Evolutionary conservation across 2,888 invertebrate species (phyloP).

Genomic region (Melitaea athalia): DNA sequence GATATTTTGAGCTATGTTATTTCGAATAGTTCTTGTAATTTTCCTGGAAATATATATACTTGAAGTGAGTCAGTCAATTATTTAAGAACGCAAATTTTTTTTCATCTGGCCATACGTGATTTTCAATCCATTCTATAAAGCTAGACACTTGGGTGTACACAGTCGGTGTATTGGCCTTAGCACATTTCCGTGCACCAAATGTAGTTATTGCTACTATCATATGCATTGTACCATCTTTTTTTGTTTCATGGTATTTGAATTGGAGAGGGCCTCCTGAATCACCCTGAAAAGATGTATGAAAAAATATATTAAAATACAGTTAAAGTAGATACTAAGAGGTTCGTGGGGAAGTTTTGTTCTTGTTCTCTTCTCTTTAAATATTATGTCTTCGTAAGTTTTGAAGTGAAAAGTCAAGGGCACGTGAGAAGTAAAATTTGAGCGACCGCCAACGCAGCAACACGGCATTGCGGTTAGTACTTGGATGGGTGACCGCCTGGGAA

Average conservation of each 20-base stretch:
- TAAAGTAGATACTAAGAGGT: too few species aligned
- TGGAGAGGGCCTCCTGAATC: slow-evolving; percentile 88
- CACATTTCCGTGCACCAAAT: slow-evolving; percentile 47
- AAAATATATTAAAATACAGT: background rate
- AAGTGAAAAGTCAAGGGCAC: too few species aligned
- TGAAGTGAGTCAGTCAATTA: background rate
- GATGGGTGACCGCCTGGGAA: too few species aligned
- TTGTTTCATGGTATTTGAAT: slow-evolving; percentile 12
- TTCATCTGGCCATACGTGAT: slow-evolving; percentile 43
- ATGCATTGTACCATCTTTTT: slow-evolving; percentile 39
- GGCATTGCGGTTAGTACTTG: too few species aligned
- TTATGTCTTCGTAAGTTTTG: too few species aligned
- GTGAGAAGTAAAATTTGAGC: too few species aligned
- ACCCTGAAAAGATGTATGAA: slow-evolving; percentile 71
- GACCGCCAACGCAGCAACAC: too few species aligned
- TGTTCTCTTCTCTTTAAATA: too few species aligned
- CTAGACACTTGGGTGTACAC: slow-evolving; percentile 48
- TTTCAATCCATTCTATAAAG: slow-evolving; percentile 52
- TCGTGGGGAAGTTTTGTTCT: too few species aligned
- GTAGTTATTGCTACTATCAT: slow-evolving; percentile 51
- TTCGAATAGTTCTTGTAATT: too few species aligned
- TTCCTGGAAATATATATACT: background rate
- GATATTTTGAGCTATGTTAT: too few species aligned
- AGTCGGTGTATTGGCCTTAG: slow-evolving; percentile 41
- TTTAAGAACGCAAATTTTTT: background rate